phyloP scores from a whole-genome alignment of 2,888 invertebrate species.

The Trachelus troglodyta region DNA sequence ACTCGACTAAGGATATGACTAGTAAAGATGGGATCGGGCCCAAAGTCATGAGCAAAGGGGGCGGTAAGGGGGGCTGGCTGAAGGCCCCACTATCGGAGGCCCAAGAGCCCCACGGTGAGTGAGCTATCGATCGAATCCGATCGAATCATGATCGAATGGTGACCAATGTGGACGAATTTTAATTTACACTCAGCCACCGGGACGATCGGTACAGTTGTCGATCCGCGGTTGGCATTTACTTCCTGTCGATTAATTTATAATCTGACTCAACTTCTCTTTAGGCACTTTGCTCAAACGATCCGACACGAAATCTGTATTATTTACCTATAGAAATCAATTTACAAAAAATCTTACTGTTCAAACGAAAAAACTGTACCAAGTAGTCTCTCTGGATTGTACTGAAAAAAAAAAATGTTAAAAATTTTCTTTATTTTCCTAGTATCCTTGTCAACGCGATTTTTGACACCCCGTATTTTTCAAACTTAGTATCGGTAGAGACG shows the following conservation, averaged over 20 bases:
- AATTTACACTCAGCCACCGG: neutral
- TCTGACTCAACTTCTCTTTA: neutral
- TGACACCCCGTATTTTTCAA: neutral
- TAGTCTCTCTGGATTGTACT: neutral
- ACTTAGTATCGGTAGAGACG: neutral
- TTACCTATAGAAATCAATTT: neutral
- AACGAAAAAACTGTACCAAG: neutral
- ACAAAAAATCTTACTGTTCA: neutral
- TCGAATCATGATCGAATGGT: slow-evolving; percentile 21
- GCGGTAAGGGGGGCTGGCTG: slow-evolving; percentile 64
- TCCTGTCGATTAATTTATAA: neutral
- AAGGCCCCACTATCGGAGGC: slow-evolving; percentile 64
- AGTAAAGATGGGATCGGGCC: slow-evolving; percentile 64
- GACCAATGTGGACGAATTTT: slow-evolving; percentile 33
- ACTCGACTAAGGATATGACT: slow-evolving; percentile 64
- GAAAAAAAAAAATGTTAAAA: neutral
- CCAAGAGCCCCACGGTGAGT: slow-evolving; percentile 66
- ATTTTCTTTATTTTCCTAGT: neutral
- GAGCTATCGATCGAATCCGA: slow-evolving; percentile 48
- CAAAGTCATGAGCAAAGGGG: slow-evolving; percentile 64
- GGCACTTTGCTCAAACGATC: neutral
- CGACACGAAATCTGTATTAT: neutral
- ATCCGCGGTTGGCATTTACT: neutral
- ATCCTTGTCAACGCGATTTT: neutral
- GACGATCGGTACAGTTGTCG: neutral